These are phyloP conservation scores for Coptotermes formosanus DNA, from an alignment of 1,140 invertebrate genomes.

Conservation along the genomic window DNA sequence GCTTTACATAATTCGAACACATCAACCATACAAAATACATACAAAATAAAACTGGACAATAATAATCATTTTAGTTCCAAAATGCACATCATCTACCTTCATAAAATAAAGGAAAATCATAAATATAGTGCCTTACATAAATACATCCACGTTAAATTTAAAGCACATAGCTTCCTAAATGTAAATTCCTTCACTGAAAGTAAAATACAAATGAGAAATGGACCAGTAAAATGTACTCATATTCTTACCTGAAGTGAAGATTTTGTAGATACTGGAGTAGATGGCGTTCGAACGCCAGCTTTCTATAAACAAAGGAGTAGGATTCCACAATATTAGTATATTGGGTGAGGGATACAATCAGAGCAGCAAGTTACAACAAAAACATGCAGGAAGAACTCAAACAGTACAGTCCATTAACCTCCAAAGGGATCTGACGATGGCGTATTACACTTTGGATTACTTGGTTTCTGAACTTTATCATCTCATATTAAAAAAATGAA, in stretches of 20 bases:
- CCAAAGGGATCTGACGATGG: no score
- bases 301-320: constrained; percentile 26
- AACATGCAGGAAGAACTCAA: no score
- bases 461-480: no score
- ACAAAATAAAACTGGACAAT: neutral
- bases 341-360: neutral
- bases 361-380: no score
- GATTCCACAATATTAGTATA: neutral
- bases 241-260: constrained; percentile 52
- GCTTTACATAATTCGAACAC: constrained; percentile 19
- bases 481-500: no score
- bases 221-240: neutral
- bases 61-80: neutral
- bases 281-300: constrained; percentile 50
- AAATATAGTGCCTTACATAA: neutral
- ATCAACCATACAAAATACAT: neutral
- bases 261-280: constrained; percentile 53
- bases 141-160: constrained; percentile 9
- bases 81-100: neutral
- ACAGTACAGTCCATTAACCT: neutral
- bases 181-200: no score
- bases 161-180: neutral
- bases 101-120: neutral
- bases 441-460: no score
- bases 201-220: no score